Base-by-base conservation (phyloP, 2,888 invertebrate species). In the Drosophila paramelanica region DNA sequence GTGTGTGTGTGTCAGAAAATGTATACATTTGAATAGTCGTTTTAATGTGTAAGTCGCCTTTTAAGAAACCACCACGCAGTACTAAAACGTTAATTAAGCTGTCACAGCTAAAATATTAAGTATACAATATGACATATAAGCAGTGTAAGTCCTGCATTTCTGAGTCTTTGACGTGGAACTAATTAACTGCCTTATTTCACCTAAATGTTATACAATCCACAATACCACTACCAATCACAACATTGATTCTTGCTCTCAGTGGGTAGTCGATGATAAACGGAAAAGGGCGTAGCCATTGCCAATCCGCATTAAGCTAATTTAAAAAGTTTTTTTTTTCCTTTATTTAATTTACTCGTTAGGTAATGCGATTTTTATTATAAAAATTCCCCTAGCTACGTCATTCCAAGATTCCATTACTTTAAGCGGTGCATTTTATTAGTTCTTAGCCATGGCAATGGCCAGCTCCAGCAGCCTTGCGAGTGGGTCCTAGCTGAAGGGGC, bases 301-400 rank as follows among this genome's bases (percentile, higher is more conserved):
- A 73, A 76, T 61, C 62, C 47, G 47, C 65, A 49, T 68, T 79
- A 73, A 81, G 72, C 70, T 77, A 77, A 72, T 85, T 82, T 85
- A 57, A 31, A 59, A 58, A 55, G 69, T 59, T 67, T 38, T 39
- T 60, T 56, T 57, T 43, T 33, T 56, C 27, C 55, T 59, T 62
- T 11, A 81, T 81, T 81, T 58, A 65, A 75, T 84, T 87, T 68
- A 60, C 59, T 81, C 68, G 77, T 84, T 84, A 66, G 65, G 61
- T 67, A 77, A 84, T 81, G 81, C 79, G 71, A 75, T 77, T 75
- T 83, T 52, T 59, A 79, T 85, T 67, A 70, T 50, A 69, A 36
- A 68, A 66, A 80, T 60, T 72, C 39, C 61, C 45, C 39, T 45
- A 47, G 50, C 52, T 17, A 7, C 17, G 41, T 39, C 25, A 31